Evolutionary conservation across 1,140 invertebrate genomes (phyloP), one percentile per base, ranked within the genome.

Genomic region (Lycorma delicatula): DNA sequence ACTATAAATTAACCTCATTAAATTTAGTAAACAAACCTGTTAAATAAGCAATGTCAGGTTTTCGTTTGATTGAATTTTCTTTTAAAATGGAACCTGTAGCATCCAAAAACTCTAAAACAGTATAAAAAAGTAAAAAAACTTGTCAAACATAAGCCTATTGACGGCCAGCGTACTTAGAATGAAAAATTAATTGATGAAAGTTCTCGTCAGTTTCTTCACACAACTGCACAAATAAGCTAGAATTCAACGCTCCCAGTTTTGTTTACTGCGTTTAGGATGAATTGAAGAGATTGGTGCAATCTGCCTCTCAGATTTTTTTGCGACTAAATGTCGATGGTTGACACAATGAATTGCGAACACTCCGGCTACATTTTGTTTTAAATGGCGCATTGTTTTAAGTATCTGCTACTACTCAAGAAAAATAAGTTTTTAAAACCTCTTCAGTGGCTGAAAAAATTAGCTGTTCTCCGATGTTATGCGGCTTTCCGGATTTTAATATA

Each of bases 151-250:
- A 60, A 59, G 52, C 64, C 65, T 59, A 62, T 65, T 49, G 60
- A 69, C 38, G 70, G 59, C 64, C 70, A 70, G 51, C 64, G 48
- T 55, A 69, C 64, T 68, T 71, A 47, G 64, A 71, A 60, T 68
- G 68, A 53, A 70, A 57, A 34, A 71, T 64, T 55, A 72, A 64
- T 63, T 52, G 64, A 59, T 68, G 60, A 64, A 69, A 71, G 55
- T 72, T 46, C 54, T 68, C 63, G 46, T 70, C 69, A 66, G 71
- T 69, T 68, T 71, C 69, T 58, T 68, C 64, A 64, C 66, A 72
- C 60, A 71, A 64, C 12, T n/a, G n/a, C n/a, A n/a, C n/a, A n/a
- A n/a, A n/a, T n/a, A n/a, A n/a, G n/a, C n/a, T n/a, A n/a, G n/a
- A n/a, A n/a, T n/a, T n/a, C n/a, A n/a, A n/a, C n/a, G n/a, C n/a